Percentiles rank a stretch among this genome's conserved stretches.
Conservation (phyloP, 2,113 vertebrate genomes). For the Coptodon bakossiorum region DNA sequence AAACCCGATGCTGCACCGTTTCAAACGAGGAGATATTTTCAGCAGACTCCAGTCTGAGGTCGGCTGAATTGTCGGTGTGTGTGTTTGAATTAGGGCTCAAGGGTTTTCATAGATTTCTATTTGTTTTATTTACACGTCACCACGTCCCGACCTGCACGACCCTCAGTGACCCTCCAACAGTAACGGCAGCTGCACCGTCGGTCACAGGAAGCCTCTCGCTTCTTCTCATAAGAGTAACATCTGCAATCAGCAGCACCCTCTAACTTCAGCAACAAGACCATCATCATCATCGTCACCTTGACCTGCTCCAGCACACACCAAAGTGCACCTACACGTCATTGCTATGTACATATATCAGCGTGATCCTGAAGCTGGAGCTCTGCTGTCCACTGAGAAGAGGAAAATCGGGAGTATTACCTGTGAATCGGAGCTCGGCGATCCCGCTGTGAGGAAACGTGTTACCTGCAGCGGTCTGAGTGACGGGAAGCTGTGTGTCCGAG, state of each 20-base stretch:
- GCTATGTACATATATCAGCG: neutral
- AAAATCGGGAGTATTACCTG: neutral
- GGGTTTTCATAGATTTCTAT: fast-evolving
- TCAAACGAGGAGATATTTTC: neutral
- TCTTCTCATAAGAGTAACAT: neutral
- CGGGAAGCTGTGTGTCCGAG: neutral
- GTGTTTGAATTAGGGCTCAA: neutral
- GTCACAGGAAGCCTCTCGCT: neutral
- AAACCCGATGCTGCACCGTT: fast-evolving
- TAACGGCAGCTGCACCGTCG: neutral
- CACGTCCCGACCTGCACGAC: neutral
- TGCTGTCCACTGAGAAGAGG: neutral
- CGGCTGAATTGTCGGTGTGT: neutral
- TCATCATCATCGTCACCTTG: neutral
- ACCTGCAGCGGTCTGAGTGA: neutral
- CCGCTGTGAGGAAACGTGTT: fast-evolving
- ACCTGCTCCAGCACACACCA: neutral
- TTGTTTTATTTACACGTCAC: neutral
- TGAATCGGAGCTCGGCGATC: neutral
- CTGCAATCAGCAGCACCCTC: neutral
- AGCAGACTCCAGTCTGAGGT: neutral
- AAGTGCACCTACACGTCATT: neutral
- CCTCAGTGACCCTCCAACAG: neutral
- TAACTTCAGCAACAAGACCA: neutral
- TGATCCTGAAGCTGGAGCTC: neutral